These are phyloP conservation scores for Gryon sp. DNA, from an alignment of 1,140 invertebrate species.

Conservation along the genomic window DNA sequence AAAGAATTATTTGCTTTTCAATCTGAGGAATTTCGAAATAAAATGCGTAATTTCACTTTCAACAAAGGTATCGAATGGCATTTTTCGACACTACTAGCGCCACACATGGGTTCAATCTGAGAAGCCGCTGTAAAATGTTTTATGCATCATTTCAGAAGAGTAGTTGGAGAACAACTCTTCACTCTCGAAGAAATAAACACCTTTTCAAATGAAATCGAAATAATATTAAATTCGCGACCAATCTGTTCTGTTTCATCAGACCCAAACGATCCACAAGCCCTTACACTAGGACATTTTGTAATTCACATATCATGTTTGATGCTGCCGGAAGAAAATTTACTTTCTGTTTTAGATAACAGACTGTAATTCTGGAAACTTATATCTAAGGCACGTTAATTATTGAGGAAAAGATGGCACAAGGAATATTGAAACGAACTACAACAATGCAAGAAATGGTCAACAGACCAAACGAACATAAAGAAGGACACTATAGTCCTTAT, in stretches of 20 bases:
- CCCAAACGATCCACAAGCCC: slow-evolving; percentile 48
- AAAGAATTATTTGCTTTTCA: too few relatives aligned
- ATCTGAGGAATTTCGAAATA: too few relatives aligned
- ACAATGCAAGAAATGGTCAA: slow-evolving; percentile 1
- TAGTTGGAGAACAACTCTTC: slow-evolving; percentile 29
- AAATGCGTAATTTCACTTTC: too few relatives aligned
- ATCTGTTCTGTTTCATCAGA: slow-evolving; percentile 57
- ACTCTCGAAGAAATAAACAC: slow-evolving; percentile 63
- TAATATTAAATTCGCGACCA: slow-evolving; percentile 66
- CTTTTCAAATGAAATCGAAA: slow-evolving; percentile 64
- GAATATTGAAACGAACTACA: slow-evolving; percentile 54
- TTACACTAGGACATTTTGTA: slow-evolving; percentile 65
- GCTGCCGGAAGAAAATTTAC: slow-evolving; percentile 26
- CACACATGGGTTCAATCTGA: slow-evolving; percentile 71
- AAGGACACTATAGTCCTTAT: too few relatives aligned
- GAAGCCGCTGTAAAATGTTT: slow-evolving; percentile 66
- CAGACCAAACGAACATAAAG: too few relatives aligned
- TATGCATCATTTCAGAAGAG: slow-evolving; percentile 55
- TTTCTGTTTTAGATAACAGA: slow-evolving; percentile 8
- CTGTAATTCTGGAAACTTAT: slow-evolving; percentile 36
- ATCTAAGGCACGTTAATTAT: slow-evolving; percentile 28
- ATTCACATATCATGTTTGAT: slow-evolving; percentile 39
- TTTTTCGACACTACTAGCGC: slow-evolving; percentile 67
- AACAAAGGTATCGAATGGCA: slow-evolving; percentile 62
- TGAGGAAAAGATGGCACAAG: slow-evolving; percentile 63